Percentiles rank a stretch among this genome's conserved stretches.
Evolutionary conservation across 2,113 vertebrate species (phyloP).

Genomic region (Paracanthobrama guichenoti): DNA sequence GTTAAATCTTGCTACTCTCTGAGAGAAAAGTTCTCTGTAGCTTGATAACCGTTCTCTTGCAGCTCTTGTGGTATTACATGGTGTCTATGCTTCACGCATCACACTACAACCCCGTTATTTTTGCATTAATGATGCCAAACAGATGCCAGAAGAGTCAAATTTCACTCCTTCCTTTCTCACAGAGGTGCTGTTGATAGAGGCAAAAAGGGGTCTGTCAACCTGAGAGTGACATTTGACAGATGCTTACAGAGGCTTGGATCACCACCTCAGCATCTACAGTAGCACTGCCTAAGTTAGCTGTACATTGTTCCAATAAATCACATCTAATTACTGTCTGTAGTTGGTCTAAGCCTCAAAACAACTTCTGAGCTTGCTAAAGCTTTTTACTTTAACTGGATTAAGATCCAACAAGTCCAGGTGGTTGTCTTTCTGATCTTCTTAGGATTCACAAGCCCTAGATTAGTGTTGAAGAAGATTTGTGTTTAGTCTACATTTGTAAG

Average conservation of each 20-base stretch:
- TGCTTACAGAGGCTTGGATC: constrained; percentile 27
- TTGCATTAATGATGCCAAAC: constrained; percentile 5
- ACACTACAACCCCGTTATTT: neutral
- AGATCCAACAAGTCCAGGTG: constrained; percentile 32
- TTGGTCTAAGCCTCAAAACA: constrained; percentile 38
- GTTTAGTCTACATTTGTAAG: neutral
- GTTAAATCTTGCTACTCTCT: too few relatives aligned
- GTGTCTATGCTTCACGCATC: neutral
- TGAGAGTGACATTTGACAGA: constrained; percentile 40
- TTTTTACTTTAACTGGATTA: constrained; percentile 49
- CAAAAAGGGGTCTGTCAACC: neutral
- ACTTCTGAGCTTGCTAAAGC: constrained; percentile 31
- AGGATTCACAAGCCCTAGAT: constrained; percentile 22
- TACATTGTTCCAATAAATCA: constrained; percentile 41
- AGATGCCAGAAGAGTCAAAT: constrained; percentile 10
- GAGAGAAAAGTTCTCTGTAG: too few relatives aligned
- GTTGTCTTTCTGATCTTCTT: constrained; percentile 43
- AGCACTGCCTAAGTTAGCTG: neutral
- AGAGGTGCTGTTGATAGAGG: neutral
- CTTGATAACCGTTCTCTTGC: too few relatives aligned
- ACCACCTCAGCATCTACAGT: constrained; percentile 6
- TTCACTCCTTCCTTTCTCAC: constrained; percentile 20
- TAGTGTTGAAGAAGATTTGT: constrained; percentile 28
- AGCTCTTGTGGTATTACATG: too few relatives aligned
- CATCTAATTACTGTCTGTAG: constrained; percentile 27